Evolutionary conservation across 2,888 invertebrate species (phyloP).

Genomic region (Andrena camellia): DNA sequence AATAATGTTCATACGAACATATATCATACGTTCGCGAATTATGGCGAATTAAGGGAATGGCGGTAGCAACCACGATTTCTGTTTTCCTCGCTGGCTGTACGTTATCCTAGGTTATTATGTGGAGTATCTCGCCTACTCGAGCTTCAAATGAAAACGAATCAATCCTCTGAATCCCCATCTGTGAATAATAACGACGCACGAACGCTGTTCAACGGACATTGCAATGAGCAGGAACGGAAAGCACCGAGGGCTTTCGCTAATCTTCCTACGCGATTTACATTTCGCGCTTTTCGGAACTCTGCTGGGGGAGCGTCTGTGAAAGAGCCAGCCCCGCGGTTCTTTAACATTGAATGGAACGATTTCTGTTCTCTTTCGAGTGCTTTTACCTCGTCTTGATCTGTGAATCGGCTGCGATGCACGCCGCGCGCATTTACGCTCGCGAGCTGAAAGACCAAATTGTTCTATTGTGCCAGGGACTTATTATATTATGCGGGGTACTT

Average conservation of each 20-base stretch:
- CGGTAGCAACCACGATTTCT: background rate
- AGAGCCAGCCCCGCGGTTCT: background rate
- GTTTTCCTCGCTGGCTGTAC: constrained; percentile 12
- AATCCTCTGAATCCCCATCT: constrained; percentile 39
- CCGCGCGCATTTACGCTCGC: background rate
- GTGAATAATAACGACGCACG: constrained; percentile 34
- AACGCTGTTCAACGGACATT: constrained; percentile 16
- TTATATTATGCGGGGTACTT: background rate
- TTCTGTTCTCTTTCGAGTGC: background rate
- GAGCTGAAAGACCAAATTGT: background rate
- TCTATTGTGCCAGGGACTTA: constrained; percentile 1
- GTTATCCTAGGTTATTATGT: constrained; percentile 46
- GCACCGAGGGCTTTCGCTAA: constrained; percentile 22
- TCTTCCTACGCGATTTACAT: constrained; percentile 45
- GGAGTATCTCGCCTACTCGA: constrained; percentile 20
- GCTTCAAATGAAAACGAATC: constrained; percentile 64
- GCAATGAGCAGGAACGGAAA: constrained; percentile 29
- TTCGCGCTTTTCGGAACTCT: constrained; percentile 27
- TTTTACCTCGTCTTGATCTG: background rate
- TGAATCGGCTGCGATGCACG: background rate
- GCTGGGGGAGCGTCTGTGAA: background rate
- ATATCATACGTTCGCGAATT: constrained; percentile 26
- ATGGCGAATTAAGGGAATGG: constrained; percentile 29
- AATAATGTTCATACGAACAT: constrained; percentile 2
- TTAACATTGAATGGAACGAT: background rate